Percentiles rank a stretch among this genome's conserved stretches.
These are phyloP conservation scores for Euschistus heros DNA, from an alignment of 1,140 invertebrate species.

Conservation along the genomic window DNA sequence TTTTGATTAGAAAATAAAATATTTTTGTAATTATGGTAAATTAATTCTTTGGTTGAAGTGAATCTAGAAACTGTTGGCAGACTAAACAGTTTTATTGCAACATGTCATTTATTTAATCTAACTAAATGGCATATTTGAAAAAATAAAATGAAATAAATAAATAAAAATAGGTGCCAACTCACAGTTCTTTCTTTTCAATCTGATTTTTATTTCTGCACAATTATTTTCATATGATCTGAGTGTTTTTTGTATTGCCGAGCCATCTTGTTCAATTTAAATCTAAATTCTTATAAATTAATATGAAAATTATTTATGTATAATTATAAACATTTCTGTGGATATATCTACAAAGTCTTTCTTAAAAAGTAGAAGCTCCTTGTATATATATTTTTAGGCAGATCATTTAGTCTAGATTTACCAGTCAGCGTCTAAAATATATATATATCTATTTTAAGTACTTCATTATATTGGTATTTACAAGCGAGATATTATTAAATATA, in stretches of 20 bases:
- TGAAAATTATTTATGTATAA: neutral
- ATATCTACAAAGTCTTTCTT: slow-evolving; percentile 16
- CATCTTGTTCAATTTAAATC: neutral
- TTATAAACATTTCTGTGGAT: neutral
- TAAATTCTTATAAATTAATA: too few species aligned
- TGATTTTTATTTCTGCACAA: neutral
- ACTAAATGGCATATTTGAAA: neutral
- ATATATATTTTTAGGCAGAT: neutral
- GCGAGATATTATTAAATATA: neutral
- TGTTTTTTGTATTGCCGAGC: slow-evolving; percentile 2
- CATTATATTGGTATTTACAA: neutral
- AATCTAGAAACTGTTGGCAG: too few species aligned
- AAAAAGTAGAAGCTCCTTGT: slow-evolving; percentile 8
- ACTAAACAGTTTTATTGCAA: too few species aligned
- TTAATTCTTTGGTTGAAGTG: too few species aligned
- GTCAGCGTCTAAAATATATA: neutral
- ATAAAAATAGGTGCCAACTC: neutral
- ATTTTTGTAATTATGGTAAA: too few species aligned
- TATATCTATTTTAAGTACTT: neutral
- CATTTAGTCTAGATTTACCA: neutral
- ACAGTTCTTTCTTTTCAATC: neutral
- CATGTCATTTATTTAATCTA: too few species aligned
- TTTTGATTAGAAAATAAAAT: too few species aligned
- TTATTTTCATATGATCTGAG: neutral
- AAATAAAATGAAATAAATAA: neutral